Evolutionary conservation across 2,888 invertebrate genomes (phyloP).

Genomic region (Clanis bilineata): DNA sequence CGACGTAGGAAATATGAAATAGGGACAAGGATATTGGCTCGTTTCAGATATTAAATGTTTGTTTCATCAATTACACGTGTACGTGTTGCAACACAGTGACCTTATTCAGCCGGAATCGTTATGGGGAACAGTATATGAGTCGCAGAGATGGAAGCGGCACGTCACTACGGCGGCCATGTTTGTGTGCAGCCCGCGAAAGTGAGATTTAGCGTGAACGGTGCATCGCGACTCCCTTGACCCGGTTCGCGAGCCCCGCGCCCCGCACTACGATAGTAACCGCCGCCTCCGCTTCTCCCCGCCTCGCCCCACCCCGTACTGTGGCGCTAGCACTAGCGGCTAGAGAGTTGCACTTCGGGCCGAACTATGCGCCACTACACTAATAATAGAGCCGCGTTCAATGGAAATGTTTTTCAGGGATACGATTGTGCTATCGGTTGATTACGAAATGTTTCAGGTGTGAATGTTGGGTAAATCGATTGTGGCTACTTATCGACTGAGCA

Average conservation of each 20-base stretch:
- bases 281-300: conserved; percentile 26
- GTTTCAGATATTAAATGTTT: conserved; percentile 62
- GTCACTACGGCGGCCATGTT: conserved; percentile 71
- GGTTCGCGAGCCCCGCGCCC: conserved; percentile 51
- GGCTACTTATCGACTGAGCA: background rate
- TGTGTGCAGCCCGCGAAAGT: conserved; percentile 79
- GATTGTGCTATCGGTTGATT: conserved; percentile 9
- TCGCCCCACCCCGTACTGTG: conserved; percentile 52
- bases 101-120: conserved; percentile 12
- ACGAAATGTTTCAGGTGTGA: conserved; percentile 9
- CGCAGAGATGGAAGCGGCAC: conserved; percentile 65
- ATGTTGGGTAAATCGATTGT: background rate
- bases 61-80: conserved; percentile 72
- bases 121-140: conserved; percentile 44
- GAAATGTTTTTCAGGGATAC: conserved; percentile 17
- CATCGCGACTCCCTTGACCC: conserved; percentile 81
- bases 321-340: conserved; percentile 42
- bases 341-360: conserved; percentile 45
- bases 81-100: conserved; percentile 56
- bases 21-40: conserved; percentile 74
- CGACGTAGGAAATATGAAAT: conserved; percentile 74
- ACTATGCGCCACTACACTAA: conserved; percentile 46
- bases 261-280: conserved; percentile 17
- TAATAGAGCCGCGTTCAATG: conserved; percentile 14
- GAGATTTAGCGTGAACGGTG: conserved; percentile 81